Evolutionary conservation across 2,797 vertebrate species (phyloP), one percentile per base, ranked within the genome.

Genomic region (Chromis chromis): DNA sequence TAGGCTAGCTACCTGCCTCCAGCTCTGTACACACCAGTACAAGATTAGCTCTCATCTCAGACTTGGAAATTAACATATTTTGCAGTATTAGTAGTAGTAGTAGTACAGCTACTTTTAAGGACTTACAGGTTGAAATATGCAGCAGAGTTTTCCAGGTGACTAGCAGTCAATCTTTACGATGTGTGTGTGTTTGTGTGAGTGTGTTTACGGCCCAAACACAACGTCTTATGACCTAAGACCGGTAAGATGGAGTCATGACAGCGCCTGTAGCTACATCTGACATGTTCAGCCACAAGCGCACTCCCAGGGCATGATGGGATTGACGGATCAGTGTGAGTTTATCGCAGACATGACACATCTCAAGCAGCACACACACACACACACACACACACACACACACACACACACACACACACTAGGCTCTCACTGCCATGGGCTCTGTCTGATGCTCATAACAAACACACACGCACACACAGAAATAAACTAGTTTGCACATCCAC

Each of bases 301-400:
- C 78, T 86, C 84, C 73, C 71, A 82, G 86, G 84, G 89, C 86
- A 83, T 40, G 81, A 81, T 82, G 75, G 81, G 90, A 89, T 84
- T 90, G 91, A 92, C 78, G 22, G 87, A 91, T 91, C 86, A 82
- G 83, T 79, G 82, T 42, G 70, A 79, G 78, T 90, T 88, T 89
- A 90, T 91, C 89, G 75, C 83, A 86, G 79, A 89, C 76, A 73
- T 88, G 90, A 91, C 89, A 90, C 76, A 62, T 83, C 78, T 89
- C 79, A 77, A 86, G 74, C 80, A 71, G 66, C 80, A 68, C 70
- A 58, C 66, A 16, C 74, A 21, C 78, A 36, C 60, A 63, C 62
- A 39, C 59, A 17, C 79, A 64, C 63, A 54, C 76, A 65, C 48
- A 33, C 24, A 22, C 24, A 63, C 73, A 66, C 54, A 33, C 69